Base-by-base conservation (phyloP, 1,140 invertebrate genomes). In the Sinella curviseta region DNA sequence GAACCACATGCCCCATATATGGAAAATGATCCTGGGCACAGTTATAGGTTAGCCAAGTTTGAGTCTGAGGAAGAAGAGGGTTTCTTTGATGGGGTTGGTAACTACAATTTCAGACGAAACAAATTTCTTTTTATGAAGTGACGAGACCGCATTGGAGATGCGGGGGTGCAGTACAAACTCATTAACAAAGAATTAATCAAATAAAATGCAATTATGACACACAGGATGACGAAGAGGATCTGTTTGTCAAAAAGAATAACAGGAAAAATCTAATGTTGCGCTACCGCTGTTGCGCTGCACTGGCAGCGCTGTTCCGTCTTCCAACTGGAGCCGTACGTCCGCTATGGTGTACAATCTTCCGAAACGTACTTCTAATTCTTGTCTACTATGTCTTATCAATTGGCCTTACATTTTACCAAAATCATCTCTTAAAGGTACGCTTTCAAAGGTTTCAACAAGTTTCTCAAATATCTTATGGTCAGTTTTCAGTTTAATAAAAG, bases 331-430 rank as follows among this genome's bases (percentile, higher is more conserved):
- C 57, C 24, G 35, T 78, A 31, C 30, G 70, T 24, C 76, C 86
- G 36, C 83, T 86, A 81, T 86, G 86, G 84, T 85, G 80, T 80
- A 86, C 85, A 83, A 82, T 86, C 73, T 81, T 88, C 14, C 86
- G 87, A 81, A 89, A 88, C 14, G 74, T 86, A 28, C 65, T 87
- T 67, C 85, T 94, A 39, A 93, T 98, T 78, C 85, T 92, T 1
- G 87, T 94, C 35, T 98, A 98, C 87, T 97, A 97, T 86, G 88
- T 91, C 3, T 90, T 97, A 77, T 98, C 96, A 8, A 96, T 99
- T 84, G 92, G 94, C 76, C 90, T 99, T n/a, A 98, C 96, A 24
- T 98, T 98, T 88, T 99, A 98, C 86, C 96, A 98, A 86, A 92
- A 96, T 90, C 94, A 93, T 91, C 91, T 98, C 81, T 91, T 96